Evolutionary conservation across 2,888 invertebrate genomes (phyloP), one percentile per base, ranked within the genome.

Genomic region (Antheraea assamensis): DNA sequence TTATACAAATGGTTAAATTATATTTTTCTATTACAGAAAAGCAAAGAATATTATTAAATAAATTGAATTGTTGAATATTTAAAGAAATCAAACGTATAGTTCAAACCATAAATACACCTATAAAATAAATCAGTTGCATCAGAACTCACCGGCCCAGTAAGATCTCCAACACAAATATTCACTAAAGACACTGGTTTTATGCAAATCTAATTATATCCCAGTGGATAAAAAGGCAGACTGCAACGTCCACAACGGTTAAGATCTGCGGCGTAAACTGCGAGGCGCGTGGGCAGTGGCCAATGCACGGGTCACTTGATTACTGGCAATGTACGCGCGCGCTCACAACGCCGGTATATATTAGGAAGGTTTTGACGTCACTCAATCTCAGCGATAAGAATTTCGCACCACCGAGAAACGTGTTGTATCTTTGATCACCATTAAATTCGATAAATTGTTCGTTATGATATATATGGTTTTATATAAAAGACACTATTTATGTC

Each of bases 311-410:
- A 89, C 88, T 88, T 82, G 85, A 82, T 78, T 82, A 90, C 88
- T 87, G 78, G 83, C 87, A 91, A 89, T 91, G 89, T 85, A 85
- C 92, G 91, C 94, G 92, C 93, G 93, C 91, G 90, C 87, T 81
- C 80, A 78, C 75, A 80, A 76, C 86, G 74, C 82, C 80, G 78
- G 88, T 93, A 93, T 93, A 91, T 93, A 93, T 91, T 88, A 83
- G 76, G 78, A 78, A 79, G 77, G 74, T 75, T 77, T 81, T 88
- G 90, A 93, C 93, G 94, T 93, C 94, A 93, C 82, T 10, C 77
- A 79, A 74, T 79, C 78, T 70, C 70, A 75, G 78, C 79, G 87
- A 88, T 88, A 88, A 88, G 85, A 85, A 78, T 83, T 78, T 76
- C 24, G 76, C 76, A 87, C 81, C 86, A 84, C 83, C 79, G 79